Evolutionary conservation across 2,888 invertebrate species (phyloP).

Genomic region (Pecten maximus): DNA sequence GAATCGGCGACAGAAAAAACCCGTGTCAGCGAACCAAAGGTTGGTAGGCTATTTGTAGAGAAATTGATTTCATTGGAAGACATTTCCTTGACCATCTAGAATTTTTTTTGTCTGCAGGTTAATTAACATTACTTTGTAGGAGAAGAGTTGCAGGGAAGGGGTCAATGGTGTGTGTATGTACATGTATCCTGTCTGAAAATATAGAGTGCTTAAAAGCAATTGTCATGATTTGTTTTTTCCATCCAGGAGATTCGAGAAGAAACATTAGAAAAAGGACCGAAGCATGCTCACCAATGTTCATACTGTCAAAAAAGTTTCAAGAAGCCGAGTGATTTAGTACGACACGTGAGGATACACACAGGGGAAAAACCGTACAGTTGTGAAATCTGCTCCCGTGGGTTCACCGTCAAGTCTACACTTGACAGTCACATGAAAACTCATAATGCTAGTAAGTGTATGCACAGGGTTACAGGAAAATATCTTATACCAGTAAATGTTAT

Average conservation of each 20-base stretch:
- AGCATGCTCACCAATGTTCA: constrained; percentile 78
- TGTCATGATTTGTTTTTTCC: neutral
- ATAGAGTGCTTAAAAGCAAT: neutral
- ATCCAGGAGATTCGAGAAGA: neutral
- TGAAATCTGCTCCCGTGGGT: constrained; percentile 81
- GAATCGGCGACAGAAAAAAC: constrained; percentile 81
- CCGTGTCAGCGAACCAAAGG: constrained; percentile 78
- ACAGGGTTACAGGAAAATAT: neutral
- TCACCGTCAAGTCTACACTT: constrained; percentile 87
- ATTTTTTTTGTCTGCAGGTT: neutral
- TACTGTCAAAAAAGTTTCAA: constrained; percentile 83
- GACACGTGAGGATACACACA: constrained; percentile 83
- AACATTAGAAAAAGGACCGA: constrained; percentile 28
- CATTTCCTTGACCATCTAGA: neutral
- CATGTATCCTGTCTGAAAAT: neutral
- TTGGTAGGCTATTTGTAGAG: neutral
- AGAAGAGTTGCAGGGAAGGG: too few species aligned
- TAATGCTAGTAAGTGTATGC: constrained; percentile 63
- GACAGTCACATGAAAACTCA: constrained; percentile 83
- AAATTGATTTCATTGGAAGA: neutral
- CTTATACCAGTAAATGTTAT: neutral
- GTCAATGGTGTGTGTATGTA: neutral
- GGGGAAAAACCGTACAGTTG: constrained; percentile 84
- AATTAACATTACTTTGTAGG: too few species aligned
- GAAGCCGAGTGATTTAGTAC: constrained; percentile 83